Evolutionary conservation across 2,113 vertebrate species (phyloP).

Genomic region (Spilogale gracilis): DNA sequence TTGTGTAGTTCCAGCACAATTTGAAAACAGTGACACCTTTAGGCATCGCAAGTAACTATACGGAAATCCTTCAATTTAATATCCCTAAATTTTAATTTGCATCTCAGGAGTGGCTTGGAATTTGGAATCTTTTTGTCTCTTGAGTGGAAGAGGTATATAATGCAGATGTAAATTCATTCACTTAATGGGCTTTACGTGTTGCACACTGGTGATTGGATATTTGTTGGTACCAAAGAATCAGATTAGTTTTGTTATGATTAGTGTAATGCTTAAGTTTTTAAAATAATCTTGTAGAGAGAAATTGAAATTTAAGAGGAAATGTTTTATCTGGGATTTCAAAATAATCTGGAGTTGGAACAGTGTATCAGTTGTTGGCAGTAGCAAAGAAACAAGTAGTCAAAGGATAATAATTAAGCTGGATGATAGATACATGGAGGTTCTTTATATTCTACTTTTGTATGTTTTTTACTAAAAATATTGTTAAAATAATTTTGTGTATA

Average conservation of each 20-base stretch:
- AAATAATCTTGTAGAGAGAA: not conserved
- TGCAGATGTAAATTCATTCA: not conserved
- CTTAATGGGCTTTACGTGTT: not conserved
- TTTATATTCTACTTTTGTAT: not conserved
- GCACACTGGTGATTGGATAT: not conserved
- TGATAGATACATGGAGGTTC: not conserved
- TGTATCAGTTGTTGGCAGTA: not conserved
- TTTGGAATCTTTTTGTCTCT: not conserved
- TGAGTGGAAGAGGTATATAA: not conserved
- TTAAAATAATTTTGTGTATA: not conserved
- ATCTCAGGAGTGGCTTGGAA: not conserved
- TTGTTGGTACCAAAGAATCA: not conserved
- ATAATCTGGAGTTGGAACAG: not conserved
- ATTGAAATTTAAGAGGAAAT: not conserved
- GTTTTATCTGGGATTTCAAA: slow-evolving; percentile 32
- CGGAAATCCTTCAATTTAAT: not conserved
- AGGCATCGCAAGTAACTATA: not conserved
- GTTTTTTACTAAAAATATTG: not conserved
- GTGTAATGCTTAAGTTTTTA: not conserved
- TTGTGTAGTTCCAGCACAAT: not conserved
- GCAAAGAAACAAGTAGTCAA: not conserved
- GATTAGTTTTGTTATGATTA: not conserved
- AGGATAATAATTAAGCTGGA: not conserved
- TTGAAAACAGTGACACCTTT: slow-evolving; percentile 11
- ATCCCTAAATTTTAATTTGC: slow-evolving; percentile 14